These are phyloP conservation scores for Drosophila littoralis DNA, from an alignment of 1,140 invertebrate species.

Conservation along the genomic window DNA sequence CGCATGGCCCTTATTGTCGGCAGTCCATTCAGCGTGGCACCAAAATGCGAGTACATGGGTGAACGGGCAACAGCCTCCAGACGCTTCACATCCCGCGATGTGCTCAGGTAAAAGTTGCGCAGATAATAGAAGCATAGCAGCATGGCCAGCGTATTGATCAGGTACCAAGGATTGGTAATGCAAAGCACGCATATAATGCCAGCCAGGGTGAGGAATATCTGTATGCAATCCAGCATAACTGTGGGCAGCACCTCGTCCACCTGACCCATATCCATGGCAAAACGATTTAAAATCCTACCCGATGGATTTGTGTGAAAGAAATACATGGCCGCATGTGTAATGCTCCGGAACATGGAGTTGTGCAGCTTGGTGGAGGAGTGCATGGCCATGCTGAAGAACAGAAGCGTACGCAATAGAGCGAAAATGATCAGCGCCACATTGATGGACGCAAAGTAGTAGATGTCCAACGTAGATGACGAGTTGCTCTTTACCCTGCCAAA, in stretches of 20 bases:
- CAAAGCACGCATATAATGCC: conserved; percentile 91
- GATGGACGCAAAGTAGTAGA: conserved; percentile 86
- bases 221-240: conserved; percentile 89
- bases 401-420: conserved; percentile 86
- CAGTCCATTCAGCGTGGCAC: conserved; percentile 89
- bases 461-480: conserved; percentile 47
- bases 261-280: conserved; percentile 90
- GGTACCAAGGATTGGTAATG: conserved; percentile 90
- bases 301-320: conserved; percentile 93
- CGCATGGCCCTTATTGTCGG: conserved; percentile 90
- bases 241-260: conserved; percentile 77
- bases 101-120: conserved; percentile 91
- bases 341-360: conserved; percentile 64
- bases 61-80: conserved; percentile 92
- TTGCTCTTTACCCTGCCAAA: conserved; percentile 85
- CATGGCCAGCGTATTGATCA: conserved; percentile 89
- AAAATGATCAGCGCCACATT: conserved; percentile 87
- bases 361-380: conserved; percentile 87
- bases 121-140: conserved; percentile 90
- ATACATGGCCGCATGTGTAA: conserved; percentile 87
- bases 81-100: conserved; percentile 93
- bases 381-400: conserved; percentile 90
- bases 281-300: conserved; percentile 90
- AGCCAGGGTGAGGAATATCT: conserved; percentile 90
- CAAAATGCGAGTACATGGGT: conserved; percentile 92